Base-by-base conservation (phyloP, 2,888 invertebrate genomes). In the Coronaproctus castanopsis region DNA sequence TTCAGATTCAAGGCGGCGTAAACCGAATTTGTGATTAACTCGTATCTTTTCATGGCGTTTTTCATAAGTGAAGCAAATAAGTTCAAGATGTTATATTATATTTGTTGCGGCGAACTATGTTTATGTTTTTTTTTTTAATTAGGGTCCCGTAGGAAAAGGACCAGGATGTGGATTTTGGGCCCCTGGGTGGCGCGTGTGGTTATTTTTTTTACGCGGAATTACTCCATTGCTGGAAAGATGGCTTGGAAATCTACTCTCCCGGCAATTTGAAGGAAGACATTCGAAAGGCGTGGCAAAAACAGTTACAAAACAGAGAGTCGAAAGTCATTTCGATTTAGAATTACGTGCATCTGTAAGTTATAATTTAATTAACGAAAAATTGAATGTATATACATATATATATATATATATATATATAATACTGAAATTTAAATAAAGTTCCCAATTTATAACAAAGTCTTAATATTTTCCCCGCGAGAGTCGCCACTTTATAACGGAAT, bases 221-320 rank as follows among this genome's bases (percentile, higher is more conserved):
- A 99, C 98, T 0, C 98, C 98, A 0, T 75, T 99, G 52, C 75
- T 99, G 57, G 98, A 99, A 72, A 78, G 98, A 55, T 99, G 98
- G 98, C 78, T 99, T n/a, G 98, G 98, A 19, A 99, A 99, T 75
- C 76, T 99, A 67, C 77, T 99, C 53, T 97, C 97, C 0, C 80
- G 98, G 66, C 98, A 99, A 75, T 99, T 99, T 70, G 98, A 99
- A 73, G 98, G 98, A 57, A 80, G 98, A 66, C 98, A 99, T 74
- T 96, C 96, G 0, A 99, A 99, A 74, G 98, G 97, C 65, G 97
- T 99, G 1, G 98, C 98, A 1, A 99, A 99, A 74, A 99, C 98
- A 0, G 98, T 99, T 3, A 99, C 98, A 1, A 99, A 99, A 71
- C 98, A 99, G 74, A 81, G 98, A 67, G 98, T 99, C 0, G 98